Conservation (phyloP, 2,113 vertebrate genomes). For the Xenopus borealis region DNA sequence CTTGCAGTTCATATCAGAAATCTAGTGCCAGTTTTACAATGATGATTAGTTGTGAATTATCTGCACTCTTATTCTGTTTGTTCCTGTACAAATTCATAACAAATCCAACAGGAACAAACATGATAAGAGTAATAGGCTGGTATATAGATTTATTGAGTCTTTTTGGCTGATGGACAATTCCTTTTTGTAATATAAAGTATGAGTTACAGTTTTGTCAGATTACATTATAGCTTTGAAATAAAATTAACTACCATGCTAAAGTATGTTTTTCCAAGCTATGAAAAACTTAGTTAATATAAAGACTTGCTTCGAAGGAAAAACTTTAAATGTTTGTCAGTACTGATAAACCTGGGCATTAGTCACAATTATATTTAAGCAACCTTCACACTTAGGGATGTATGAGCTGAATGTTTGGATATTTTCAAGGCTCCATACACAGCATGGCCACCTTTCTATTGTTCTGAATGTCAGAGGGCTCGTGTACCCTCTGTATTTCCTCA, state of each 20-base stretch:
- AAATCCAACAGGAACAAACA: slow-evolving; percentile 59
- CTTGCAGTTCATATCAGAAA: slow-evolving; percentile 40
- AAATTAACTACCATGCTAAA: slow-evolving; percentile 46
- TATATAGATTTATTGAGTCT: slow-evolving; percentile 47
- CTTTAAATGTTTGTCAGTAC: slow-evolving; percentile 48
- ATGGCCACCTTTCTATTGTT: too few relatives aligned
- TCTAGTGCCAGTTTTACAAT: slow-evolving; percentile 31
- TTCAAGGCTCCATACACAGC: too few relatives aligned
- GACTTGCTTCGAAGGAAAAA: slow-evolving; percentile 31
- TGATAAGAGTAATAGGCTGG: slow-evolving; percentile 50
- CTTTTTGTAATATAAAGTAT: slow-evolving; percentile 52
- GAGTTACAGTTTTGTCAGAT: slow-evolving; percentile 51
- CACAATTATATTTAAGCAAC: slow-evolving; percentile 27
- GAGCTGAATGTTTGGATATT: too few relatives aligned
- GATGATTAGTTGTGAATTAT: slow-evolving; percentile 54
- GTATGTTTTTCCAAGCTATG: slow-evolving; percentile 45
- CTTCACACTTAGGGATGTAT: too few relatives aligned
- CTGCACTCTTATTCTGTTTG: slow-evolving; percentile 55
- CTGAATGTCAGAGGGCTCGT: too few relatives aligned
- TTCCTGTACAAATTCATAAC: slow-evolving; percentile 59
- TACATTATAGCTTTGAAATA: slow-evolving; percentile 50
- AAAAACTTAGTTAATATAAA: slow-evolving; percentile 40
- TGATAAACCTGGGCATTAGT: slow-evolving; percentile 28
- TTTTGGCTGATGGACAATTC: slow-evolving; percentile 49
- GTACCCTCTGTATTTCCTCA: too few relatives aligned